Evolutionary conservation across 1,140 invertebrate genomes (phyloP), one percentile per base, ranked within the genome.

Genomic region (Saccostrea cuccullata): DNA sequence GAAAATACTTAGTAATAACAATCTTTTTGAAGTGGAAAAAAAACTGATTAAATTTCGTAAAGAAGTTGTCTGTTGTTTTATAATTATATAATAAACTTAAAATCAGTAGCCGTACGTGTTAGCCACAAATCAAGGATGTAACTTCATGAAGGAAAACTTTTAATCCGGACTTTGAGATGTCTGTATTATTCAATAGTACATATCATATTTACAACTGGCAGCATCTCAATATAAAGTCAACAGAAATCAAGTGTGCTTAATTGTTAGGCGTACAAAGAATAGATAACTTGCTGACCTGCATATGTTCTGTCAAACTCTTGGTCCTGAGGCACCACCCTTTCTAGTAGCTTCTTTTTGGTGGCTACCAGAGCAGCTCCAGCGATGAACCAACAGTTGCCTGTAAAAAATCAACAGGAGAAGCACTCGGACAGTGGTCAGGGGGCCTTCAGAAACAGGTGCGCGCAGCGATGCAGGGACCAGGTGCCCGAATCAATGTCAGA

Each of bases 351-450:
- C 26, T 89, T 89, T 89, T n/a, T 86, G 58, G n/a, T 92, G 89
- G 55, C 92, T 20, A 94, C 86, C 9, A 91, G 86, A 11, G 93
- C 90, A 6, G 93, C 91, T 9, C 89, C 92, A 13, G 93, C 93
- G 12, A 94, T 90, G 83, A 93, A 94, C 93, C 93, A 94, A 86
- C 93, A 94, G 86, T 93, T 90, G 23, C 93, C 93, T 94, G 84
- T 56, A 64, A 55, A 55, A n/a, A 87, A 55, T 73, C 13, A 36
- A 30, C 26, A 77, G 8, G 11, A 64, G 58, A 64, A 5, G 8
- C 58, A 77, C 70, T 13, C 4, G 30, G 70, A 30, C 30, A 2
- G 26, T 77, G 70, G 70, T 77, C 70, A 30, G 20, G 15, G 8
- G 13, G 70, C 26, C 26, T 36, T 30, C 23, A 77, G 70, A 26